Evolutionary conservation across 2,888 invertebrate species (phyloP).

Genomic region (Sesia bembeciformis): DNA sequence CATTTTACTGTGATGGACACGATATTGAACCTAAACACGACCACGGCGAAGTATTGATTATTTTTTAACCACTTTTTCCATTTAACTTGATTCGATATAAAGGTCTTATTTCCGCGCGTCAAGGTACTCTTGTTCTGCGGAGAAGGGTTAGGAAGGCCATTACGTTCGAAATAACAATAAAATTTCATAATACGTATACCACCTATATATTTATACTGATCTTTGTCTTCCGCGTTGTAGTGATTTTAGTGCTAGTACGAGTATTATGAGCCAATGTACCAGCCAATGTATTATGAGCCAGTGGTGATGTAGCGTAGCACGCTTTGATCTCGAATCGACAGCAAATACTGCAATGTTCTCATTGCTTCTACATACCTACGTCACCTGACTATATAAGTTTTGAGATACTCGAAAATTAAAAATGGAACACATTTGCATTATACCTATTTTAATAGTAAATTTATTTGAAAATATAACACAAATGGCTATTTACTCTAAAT

Average conservation of each 20-base stretch:
- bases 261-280: too few relatives aligned
- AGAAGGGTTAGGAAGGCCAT: constrained; percentile 12
- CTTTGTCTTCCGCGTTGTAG: not conserved
- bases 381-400: too few relatives aligned
- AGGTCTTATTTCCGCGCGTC: constrained; percentile 12
- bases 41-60: not conserved
- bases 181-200: not conserved
- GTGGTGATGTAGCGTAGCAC: not conserved
- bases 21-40: too few relatives aligned
- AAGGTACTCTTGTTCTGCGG: constrained; percentile 29
- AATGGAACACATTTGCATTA: too few relatives aligned
- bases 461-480: too few relatives aligned
- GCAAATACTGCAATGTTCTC: too few relatives aligned
- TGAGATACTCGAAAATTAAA: too few relatives aligned
- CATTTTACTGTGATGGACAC: too few relatives aligned
- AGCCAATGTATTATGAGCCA: too few relatives aligned
- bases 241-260: not conserved
- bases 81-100: not conserved
- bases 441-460: too few relatives aligned
- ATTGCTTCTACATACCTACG: too few relatives aligned
- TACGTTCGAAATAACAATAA: constrained; percentile 1
- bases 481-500: too few relatives aligned
- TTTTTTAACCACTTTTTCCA: not conserved
- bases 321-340: not conserved
- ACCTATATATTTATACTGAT: not conserved